These are phyloP conservation scores for Acanthopagrus latus DNA, from an alignment of 2,797 vertebrate species.

Conservation along the genomic window DNA sequence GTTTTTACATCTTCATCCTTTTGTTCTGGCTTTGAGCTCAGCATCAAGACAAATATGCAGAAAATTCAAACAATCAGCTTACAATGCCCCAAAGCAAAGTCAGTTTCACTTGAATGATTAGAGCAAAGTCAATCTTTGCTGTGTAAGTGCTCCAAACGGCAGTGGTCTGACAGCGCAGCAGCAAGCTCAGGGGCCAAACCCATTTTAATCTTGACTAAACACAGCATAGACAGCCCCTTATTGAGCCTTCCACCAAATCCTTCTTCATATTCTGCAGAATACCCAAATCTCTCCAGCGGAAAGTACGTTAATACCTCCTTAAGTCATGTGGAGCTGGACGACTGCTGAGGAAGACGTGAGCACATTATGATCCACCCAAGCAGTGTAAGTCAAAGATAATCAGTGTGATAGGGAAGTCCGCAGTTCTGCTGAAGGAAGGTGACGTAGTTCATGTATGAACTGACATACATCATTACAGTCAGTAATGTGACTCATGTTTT, in stretches of 20 bases:
- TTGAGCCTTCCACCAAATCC: constrained; percentile 42
- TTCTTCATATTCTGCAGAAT: constrained; percentile 28
- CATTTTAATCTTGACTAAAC: constrained; percentile 49
- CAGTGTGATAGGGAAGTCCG: constrained; percentile 10
- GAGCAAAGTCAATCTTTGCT: constrained; percentile 37
- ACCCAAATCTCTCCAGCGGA: constrained; percentile 29
- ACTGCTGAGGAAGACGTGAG: constrained; percentile 12
- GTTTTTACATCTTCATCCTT: not conserved
- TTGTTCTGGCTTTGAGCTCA: not conserved
- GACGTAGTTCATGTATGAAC: not conserved
- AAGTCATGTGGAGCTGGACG: constrained; percentile 31
- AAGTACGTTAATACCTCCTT: constrained; percentile 39
- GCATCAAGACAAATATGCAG: constrained; percentile 2
- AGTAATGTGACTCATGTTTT: not conserved
- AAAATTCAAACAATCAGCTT: constrained; percentile 7
- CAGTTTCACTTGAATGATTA: constrained; percentile 48
- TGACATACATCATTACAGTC: not conserved
- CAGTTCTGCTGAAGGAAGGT: not conserved
- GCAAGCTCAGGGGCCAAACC: constrained; percentile 8
- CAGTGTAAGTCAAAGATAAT: constrained; percentile 38
- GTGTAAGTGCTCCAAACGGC: constrained; percentile 27
- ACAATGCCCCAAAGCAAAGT: constrained; percentile 35
- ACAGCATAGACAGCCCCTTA: constrained; percentile 22
- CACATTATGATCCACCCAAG: constrained; percentile 29
- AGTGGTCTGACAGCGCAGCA: constrained; percentile 25